A percentile compares a stretch with the other conserved stretches of the same genome.
These are phyloP conservation scores for Diadegma fenestrale DNA, from an alignment of 2,888 invertebrate species.

Conservation along the genomic window DNA sequence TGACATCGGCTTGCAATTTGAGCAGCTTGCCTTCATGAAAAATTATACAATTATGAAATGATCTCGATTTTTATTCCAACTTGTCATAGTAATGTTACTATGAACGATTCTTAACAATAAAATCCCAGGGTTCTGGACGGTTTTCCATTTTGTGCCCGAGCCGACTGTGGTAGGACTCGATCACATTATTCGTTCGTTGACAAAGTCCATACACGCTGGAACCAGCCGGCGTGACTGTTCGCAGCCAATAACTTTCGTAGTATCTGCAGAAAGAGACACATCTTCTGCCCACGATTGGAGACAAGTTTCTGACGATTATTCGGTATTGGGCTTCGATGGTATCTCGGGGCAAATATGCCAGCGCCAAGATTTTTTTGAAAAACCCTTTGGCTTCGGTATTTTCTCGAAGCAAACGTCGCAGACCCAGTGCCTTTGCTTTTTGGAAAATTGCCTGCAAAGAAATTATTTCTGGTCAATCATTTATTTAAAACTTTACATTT, in stretches of 20 bases:
- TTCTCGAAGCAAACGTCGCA: slow-evolving; percentile 1
- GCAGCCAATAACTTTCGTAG: too few relatives aligned
- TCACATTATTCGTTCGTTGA: too few relatives aligned
- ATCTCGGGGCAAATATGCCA: slow-evolving; percentile 27
- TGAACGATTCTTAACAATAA: too few relatives aligned
- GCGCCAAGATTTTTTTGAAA: slow-evolving; percentile 17
- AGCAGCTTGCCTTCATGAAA: background rate
- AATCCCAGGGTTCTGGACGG: too few relatives aligned
- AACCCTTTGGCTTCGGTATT: slow-evolving; percentile 19
- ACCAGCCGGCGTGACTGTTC: too few relatives aligned
- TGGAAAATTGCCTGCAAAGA: slow-evolving; percentile 8
- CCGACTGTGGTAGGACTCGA: too few relatives aligned
- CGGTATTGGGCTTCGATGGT: slow-evolving; percentile 14
- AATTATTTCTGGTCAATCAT: background rate
- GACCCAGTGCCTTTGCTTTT: slow-evolving; percentile 3
- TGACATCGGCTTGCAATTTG: background rate
- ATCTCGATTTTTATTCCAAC: background rate
- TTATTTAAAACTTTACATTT: slow-evolving; percentile 5
- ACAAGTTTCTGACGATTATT: background rate
- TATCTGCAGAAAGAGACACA: too few relatives aligned
- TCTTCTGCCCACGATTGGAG: background rate
- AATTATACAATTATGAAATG: background rate
- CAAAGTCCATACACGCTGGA: too few relatives aligned
- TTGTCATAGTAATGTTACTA: background rate
- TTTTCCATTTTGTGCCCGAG: too few relatives aligned